Evolutionary conservation across 2,113 vertebrate genomes (phyloP), one percentile per base, ranked within the genome.

Genomic region (Cinclus mexicanus): DNA sequence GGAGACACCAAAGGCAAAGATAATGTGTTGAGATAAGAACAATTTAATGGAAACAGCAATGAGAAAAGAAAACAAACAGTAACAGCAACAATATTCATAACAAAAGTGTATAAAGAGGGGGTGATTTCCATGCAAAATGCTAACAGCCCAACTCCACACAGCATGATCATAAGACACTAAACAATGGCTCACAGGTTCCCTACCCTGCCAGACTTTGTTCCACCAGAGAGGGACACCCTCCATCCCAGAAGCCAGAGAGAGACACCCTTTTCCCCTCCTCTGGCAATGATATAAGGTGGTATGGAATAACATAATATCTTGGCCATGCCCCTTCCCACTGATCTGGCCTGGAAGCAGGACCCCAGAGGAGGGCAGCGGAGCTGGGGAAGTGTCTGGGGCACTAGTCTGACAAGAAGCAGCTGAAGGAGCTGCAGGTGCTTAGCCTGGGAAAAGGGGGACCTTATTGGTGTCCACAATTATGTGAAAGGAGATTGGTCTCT

Each of bases 291-390:
- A 33, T 18, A 26, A 33, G 11, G 28, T 33, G 19, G 5, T 41
- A 29, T 7, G 1, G 24, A 56, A 47, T 47, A 26, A 39, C 13
- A 26, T 19, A 46, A 39, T 39, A 10, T 33, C 23, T 63, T 47
- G 49, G 49, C n/a, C 18, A 23, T 0, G 0, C 19, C 59, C 23
- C 8, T 56, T 74, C 14, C 41, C 41, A n/a, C 23, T 47, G 41
- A 29, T 74, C 19, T 6, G 1, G 23, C 7, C 57, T 84, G 23
- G 59, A 74, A 55, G 28, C 19, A 74, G 23, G 23, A 74, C 22
- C 28, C 19, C 59, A 88, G 52, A 52, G 33, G 44, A 59, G 12
- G 37, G 19, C 52, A n/a, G 0, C 1, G 2, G 44, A 52, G 17
- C 22, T 42, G 50, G 33, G 14, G 19, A 74, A 59, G 19, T 12